These are phyloP conservation scores for Smithornis capensis DNA, from an alignment of 2,113 vertebrate genomes.

Conservation along the genomic window DNA sequence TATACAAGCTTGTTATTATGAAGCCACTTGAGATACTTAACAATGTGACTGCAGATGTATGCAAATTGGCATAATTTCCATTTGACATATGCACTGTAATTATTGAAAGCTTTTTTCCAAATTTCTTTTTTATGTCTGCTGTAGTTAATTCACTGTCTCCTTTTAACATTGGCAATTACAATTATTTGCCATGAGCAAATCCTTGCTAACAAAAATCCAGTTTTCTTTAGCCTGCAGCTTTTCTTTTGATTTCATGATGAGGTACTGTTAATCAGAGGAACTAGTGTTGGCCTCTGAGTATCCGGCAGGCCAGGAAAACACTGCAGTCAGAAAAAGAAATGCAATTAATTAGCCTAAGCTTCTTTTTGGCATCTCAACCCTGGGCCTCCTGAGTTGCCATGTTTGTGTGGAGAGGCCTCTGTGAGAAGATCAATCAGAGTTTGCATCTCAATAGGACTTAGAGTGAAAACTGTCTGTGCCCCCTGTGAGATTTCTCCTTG, in stretches of 20 bases:
- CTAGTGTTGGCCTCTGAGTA: constrained; percentile 2
- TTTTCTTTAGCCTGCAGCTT: constrained; percentile 53
- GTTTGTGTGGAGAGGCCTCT: background rate
- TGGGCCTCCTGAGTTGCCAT: background rate
- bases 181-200: constrained; percentile 44
- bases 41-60: background rate
- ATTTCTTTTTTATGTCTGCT: constrained; percentile 36
- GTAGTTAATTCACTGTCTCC: constrained; percentile 45
- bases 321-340: constrained; percentile 24
- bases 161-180: constrained; percentile 36
- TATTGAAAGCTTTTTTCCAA: constrained; percentile 19
- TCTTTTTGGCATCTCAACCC: background rate
- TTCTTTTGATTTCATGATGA: constrained; percentile 41
- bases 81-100: constrained; percentile 50
- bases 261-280: constrained; percentile 27
- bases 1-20: background rate
- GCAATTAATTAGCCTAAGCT: constrained; percentile 43
- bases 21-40: background rate
- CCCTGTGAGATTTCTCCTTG: background rate
- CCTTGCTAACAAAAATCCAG: constrained; percentile 18
- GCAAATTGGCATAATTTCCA: constrained; percentile 45
- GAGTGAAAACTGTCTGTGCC: background rate
- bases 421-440: background rate
- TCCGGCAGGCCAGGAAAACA: constrained; percentile 37
- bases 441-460: background rate